A percentile compares a stretch with the other conserved stretches of the same genome.
phyloP scores from a whole-genome alignment of 2,797 vertebrate genomes.

The Coendou prehensilis region DNA sequence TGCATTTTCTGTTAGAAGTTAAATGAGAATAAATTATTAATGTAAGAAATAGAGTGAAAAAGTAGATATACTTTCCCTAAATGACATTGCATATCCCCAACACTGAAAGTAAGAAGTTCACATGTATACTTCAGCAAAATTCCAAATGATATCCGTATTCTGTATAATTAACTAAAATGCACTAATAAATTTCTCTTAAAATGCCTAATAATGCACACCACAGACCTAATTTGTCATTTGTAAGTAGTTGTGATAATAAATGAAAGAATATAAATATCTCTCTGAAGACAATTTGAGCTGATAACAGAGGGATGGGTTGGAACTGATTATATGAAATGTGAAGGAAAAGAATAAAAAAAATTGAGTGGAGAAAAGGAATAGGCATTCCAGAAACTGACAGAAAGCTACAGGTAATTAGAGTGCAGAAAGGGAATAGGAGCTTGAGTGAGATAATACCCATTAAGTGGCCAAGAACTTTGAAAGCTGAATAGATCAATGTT shows the following conservation, averaged over 20 bases:
- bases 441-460: background rate
- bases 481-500: background rate
- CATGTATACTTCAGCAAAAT: background rate
- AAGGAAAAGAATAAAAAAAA: background rate
- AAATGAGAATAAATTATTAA: background rate
- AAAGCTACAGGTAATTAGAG: background rate
- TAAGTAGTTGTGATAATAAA: background rate
- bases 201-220: background rate
- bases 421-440: background rate
- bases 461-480: background rate
- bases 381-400: background rate
- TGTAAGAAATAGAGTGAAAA: background rate
- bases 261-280: background rate
- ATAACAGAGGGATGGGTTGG: background rate
- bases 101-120: background rate
- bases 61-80: background rate
- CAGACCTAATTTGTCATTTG: background rate
- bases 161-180: background rate
- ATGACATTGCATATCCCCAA: background rate
- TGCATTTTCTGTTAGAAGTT: background rate
- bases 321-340: background rate
- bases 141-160: background rate
- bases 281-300: background rate
- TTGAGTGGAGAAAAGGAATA: background rate
- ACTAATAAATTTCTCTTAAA: background rate